These are phyloP conservation scores for Cathartes aura DNA, from an alignment of 2,113 vertebrate species.

Conservation along the genomic window DNA sequence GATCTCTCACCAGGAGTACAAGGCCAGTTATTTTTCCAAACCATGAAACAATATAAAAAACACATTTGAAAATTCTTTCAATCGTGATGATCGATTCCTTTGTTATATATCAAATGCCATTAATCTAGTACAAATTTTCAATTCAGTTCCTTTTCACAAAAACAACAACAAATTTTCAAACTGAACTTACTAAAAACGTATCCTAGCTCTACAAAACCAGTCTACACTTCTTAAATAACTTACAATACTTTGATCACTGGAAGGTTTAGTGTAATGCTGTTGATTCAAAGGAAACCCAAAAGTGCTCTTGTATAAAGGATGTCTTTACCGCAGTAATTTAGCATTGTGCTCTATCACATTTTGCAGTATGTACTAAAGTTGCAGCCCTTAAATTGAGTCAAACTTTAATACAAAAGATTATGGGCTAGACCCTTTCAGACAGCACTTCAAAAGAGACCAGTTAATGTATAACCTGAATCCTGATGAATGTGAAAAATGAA, in stretches of 20 bases:
- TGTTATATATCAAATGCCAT: neutral
- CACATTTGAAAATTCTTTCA: neutral
- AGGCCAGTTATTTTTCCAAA: neutral
- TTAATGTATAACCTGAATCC: neutral
- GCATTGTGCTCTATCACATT: neutral
- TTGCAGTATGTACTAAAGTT: neutral
- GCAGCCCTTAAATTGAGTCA: neutral
- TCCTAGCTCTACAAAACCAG: neutral
- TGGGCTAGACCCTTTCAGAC: neutral
- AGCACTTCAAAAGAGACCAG: neutral
- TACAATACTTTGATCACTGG: neutral
- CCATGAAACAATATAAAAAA: neutral
- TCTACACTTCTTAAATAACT: neutral
- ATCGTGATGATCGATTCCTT: neutral
- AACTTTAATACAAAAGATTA: neutral
- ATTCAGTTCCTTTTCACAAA: neutral
- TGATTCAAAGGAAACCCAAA: neutral
- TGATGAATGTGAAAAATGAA: constrained; percentile 31
- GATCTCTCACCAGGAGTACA: neutral
- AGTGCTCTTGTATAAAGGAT: neutral
- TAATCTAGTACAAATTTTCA: neutral
- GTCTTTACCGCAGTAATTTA: neutral
- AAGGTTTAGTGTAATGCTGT: neutral
- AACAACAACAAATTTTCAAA: neutral
- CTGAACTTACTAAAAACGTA: neutral